Percentiles rank a stretch among this genome's conserved stretches.
phyloP scores from a whole-genome alignment of 2,113 vertebrate species.

The Trichomycterus rosablanca region DNA sequence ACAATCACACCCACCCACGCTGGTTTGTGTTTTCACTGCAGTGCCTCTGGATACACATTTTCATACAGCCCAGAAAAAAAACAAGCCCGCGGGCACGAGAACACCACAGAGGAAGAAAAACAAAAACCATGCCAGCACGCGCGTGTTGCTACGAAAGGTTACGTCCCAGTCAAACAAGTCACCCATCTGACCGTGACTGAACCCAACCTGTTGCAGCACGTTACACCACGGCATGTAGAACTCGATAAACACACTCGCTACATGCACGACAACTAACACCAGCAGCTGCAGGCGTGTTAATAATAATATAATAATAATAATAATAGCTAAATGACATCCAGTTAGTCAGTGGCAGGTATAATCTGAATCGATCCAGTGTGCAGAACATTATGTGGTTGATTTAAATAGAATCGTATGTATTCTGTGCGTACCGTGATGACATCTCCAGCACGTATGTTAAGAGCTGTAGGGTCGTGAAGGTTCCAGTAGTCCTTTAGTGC shows the following conservation, averaged over 20 bases:
- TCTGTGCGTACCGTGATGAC: constrained; percentile 78
- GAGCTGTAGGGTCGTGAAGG: constrained; percentile 89
- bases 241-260: too few relatives aligned
- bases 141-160: not conserved
- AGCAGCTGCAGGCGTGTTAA: too few relatives aligned
- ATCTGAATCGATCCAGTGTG: too few relatives aligned
- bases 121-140: not conserved
- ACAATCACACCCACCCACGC: constrained; percentile 12
- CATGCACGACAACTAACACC: too few relatives aligned
- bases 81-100: constrained; percentile 5
- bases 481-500: constrained; percentile 97
- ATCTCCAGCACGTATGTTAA: constrained; percentile 88
- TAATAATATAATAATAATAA: too few relatives aligned
- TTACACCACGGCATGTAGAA: too few relatives aligned
- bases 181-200: not conserved
- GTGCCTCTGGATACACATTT: constrained; percentile 22
- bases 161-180: not conserved
- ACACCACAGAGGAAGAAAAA: not conserved
- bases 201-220: constrained; percentile 27
- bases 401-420: too few relatives aligned
- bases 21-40: not conserved
- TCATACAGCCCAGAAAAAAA: constrained; percentile 5
- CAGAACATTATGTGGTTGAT: too few relatives aligned
- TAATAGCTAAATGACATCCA: too few relatives aligned
- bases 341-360: too few relatives aligned